These are phyloP conservation scores for Drosophila bocki DNA, from an alignment of 1,140 invertebrate genomes.

Conservation along the genomic window DNA sequence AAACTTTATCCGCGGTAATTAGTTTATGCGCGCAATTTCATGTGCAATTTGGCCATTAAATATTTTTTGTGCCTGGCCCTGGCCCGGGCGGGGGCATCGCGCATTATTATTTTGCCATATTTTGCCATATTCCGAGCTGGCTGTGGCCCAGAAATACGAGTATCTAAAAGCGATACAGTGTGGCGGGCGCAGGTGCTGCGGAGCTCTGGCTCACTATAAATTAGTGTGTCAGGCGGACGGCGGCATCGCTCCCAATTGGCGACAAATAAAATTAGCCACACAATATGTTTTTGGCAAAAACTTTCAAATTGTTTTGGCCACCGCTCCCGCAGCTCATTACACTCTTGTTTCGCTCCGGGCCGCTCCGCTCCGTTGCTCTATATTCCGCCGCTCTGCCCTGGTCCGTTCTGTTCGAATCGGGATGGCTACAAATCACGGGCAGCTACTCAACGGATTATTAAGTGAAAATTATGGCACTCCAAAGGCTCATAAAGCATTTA, in stretches of 20 bases:
- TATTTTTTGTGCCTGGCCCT: conserved; percentile 40
- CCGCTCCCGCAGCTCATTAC: conserved; percentile 30
- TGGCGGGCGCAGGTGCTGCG: conserved; percentile 64
- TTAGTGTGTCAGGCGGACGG: conserved; percentile 55
- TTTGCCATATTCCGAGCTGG: conserved; percentile 21
- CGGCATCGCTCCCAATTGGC: conserved; percentile 72
- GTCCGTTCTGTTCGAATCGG: conserved; percentile 33
- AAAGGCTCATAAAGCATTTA: conserved; percentile 83
- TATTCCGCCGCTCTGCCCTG: conserved; percentile 2
- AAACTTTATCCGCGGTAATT: conserved; percentile 81
- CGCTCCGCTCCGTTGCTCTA: conserved; percentile 37
- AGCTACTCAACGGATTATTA: conserved; percentile 84
- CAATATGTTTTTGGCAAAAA: conserved; percentile 82
- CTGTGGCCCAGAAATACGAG: conserved; percentile 44
- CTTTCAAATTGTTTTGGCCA: conserved; percentile 74
- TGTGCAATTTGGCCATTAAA: conserved; percentile 81
- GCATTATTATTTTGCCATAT: conserved; percentile 74
- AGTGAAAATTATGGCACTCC: conserved; percentile 84
- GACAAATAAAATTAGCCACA: conserved; percentile 83
- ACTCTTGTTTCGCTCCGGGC: background rate
- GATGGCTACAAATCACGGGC: conserved; percentile 72
- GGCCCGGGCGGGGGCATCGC: conserved; percentile 9
- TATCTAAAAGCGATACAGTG: conserved; percentile 60
- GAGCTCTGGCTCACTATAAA: conserved; percentile 67
- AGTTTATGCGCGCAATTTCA: conserved; percentile 83